phyloP scores from a whole-genome alignment of 2,797 vertebrate species.

The Trachurus trachurus region DNA sequence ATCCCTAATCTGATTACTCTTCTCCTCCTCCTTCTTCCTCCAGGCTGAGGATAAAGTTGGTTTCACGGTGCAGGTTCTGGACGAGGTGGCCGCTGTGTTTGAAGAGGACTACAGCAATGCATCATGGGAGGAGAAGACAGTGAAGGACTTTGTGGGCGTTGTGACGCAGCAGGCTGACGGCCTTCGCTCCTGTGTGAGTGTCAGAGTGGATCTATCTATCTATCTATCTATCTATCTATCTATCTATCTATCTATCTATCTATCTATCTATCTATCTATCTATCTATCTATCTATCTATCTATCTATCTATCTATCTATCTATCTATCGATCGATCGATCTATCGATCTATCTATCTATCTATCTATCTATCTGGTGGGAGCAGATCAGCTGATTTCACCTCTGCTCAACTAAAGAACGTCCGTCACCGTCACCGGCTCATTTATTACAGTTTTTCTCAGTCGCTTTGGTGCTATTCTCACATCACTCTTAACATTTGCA shows the following conservation, averaged over 20 bases:
- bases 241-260: neutral
- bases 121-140: slow-evolving; percentile 64
- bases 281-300: neutral
- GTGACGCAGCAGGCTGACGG: slow-evolving; percentile 57
- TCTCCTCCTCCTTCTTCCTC: neutral
- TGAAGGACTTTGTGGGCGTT: slow-evolving; percentile 64
- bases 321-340: no score
- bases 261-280: neutral
- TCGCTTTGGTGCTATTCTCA: no score
- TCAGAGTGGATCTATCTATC: neutral
- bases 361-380: slow-evolving; percentile 41
- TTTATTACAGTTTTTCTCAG: no score
- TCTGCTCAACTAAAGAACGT: slow-evolving; percentile 9
- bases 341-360: no score
- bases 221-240: neutral
- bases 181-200: slow-evolving; percentile 76
- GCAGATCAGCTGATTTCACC: slow-evolving; percentile 40
- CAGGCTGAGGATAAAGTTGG: slow-evolving; percentile 66
- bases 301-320: neutral
- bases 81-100: slow-evolving; percentile 63
- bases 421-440: neutral
- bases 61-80: slow-evolving; percentile 69
- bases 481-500: no score
- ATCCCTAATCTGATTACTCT: no score
- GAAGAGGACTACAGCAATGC: slow-evolving; percentile 51